phyloP scores from a whole-genome alignment of 1,140 invertebrate species.

The Cryptotermes secundus region DNA sequence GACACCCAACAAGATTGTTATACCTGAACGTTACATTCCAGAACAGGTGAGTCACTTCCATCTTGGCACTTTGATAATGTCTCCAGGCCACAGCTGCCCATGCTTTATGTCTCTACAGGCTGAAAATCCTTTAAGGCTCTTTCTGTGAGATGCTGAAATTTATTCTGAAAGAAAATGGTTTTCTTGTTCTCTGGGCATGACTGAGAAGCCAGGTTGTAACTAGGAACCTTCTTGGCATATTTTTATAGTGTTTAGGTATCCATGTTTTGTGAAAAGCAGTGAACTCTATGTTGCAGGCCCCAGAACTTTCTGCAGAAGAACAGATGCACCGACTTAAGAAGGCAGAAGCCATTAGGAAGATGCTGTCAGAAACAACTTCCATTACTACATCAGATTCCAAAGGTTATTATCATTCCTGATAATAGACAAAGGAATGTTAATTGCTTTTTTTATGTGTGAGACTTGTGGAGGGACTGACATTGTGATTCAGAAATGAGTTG shows the following conservation, averaged over 20 bases:
- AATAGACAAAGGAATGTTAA: too few species aligned
- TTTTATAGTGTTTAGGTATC: too few species aligned
- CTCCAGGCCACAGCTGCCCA: neutral
- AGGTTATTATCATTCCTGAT: neutral
- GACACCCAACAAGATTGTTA: conserved; percentile 85
- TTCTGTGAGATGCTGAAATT: neutral
- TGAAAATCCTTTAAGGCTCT: too few species aligned
- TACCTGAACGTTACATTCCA: conserved; percentile 88
- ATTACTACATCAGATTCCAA: conserved; percentile 32
- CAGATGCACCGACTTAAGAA: conserved; percentile 78
- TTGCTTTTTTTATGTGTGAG: too few species aligned
- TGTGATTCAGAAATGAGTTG: too few species aligned
- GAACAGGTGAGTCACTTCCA: conserved; percentile 69
- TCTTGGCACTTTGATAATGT: neutral
- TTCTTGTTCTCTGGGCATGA: too few species aligned
- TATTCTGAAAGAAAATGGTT: neutral
- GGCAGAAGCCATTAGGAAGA: conserved; percentile 87
- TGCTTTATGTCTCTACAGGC: too few species aligned
- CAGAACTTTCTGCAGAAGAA: conserved; percentile 78
- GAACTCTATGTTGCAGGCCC: conserved; percentile 52
- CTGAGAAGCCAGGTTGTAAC: too few species aligned
- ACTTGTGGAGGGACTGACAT: too few species aligned
- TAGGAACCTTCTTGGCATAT: too few species aligned
- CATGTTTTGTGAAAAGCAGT: too few species aligned
- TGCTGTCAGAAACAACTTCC: conserved; percentile 70